These are phyloP conservation scores for Perodicticus potto DNA, from an alignment of 2,797 vertebrate species.

Conservation along the genomic window DNA sequence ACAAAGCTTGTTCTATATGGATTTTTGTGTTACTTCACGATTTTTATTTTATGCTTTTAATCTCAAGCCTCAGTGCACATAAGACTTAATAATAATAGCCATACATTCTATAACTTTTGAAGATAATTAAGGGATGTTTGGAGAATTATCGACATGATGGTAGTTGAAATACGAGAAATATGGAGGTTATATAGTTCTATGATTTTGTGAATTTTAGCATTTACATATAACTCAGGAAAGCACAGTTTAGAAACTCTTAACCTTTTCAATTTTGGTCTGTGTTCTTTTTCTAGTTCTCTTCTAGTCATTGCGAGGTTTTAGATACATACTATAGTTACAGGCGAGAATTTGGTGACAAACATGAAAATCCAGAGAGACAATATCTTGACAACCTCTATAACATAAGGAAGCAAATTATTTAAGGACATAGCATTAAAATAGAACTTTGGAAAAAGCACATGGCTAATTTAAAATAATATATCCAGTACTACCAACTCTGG, in stretches of 20 bases:
- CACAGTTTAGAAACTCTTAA: not conserved
- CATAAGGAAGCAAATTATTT: slow-evolving; percentile 2
- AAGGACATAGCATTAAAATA: slow-evolving; percentile 24
- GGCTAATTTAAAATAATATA: slow-evolving; percentile 47
- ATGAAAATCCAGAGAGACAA: not conserved
- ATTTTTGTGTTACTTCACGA: not conserved
- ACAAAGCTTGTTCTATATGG: not conserved
- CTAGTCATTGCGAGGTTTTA: not conserved
- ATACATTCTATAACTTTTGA: slow-evolving; percentile 8
- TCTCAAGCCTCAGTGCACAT: not conserved
- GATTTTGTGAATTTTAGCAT: not conserved
- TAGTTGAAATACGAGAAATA: not conserved
- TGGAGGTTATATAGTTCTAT: not conserved
- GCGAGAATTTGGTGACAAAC: not conserved
- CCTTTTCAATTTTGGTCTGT: not conserved
- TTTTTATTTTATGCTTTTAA: not conserved
- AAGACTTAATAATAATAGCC: not conserved
- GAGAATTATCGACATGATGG: not conserved
- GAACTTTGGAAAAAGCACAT: not conserved
- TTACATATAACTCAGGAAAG: not conserved
- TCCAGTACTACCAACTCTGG: not conserved
- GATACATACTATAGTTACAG: not conserved
- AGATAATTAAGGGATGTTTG: not conserved
- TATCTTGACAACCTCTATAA: not conserved
- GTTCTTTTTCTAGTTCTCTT: not conserved